Percentiles rank a stretch among this genome's conserved stretches.
Conservation (phyloP, 1,140 invertebrate genomes). For the Himalopsyche phryganea region DNA sequence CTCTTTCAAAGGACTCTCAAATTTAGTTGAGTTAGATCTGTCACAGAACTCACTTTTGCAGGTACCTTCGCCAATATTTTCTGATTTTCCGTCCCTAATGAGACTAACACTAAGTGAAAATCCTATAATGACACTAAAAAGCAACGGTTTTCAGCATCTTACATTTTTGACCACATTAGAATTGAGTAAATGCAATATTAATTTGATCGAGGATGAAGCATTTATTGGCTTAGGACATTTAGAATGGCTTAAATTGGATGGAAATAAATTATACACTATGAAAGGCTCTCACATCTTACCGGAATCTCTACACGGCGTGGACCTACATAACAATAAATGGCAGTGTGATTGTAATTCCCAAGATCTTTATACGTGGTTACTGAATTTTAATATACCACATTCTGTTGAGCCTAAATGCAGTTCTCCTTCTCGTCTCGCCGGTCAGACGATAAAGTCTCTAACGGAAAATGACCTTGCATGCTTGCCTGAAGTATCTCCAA, state of each 20-base stretch:
- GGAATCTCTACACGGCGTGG: constrained; percentile 69
- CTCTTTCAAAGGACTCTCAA: constrained; percentile 79
- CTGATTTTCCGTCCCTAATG: constrained; percentile 76
- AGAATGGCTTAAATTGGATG: constrained; percentile 79
- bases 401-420: constrained; percentile 73
- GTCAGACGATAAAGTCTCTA: constrained; percentile 65
- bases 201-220: constrained; percentile 71
- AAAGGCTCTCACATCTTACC: constrained; percentile 67
- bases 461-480: constrained; percentile 75
- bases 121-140: constrained; percentile 68
- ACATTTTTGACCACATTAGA: constrained; percentile 75
- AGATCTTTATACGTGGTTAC: constrained; percentile 74
- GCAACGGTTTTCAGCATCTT: constrained; percentile 72
- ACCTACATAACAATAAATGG: constrained; percentile 85
- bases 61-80: constrained; percentile 74
- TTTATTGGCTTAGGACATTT: constrained; percentile 77
- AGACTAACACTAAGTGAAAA: constrained; percentile 76
- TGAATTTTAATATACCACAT: constrained; percentile 67
- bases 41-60: constrained; percentile 74
- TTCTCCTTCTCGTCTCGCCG: constrained; percentile 63
- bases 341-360: constrained; percentile 79
- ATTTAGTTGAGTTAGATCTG: constrained; percentile 85
- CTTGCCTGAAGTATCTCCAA: constrained; percentile 70
- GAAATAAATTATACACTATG: constrained; percentile 72
- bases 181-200: constrained; percentile 74